Evolutionary conservation across 53 echinoderm and acorn worm species (phyloP), one percentile per base, ranked within the genome.

Genomic region (Apostichopus leukothele): DNA sequence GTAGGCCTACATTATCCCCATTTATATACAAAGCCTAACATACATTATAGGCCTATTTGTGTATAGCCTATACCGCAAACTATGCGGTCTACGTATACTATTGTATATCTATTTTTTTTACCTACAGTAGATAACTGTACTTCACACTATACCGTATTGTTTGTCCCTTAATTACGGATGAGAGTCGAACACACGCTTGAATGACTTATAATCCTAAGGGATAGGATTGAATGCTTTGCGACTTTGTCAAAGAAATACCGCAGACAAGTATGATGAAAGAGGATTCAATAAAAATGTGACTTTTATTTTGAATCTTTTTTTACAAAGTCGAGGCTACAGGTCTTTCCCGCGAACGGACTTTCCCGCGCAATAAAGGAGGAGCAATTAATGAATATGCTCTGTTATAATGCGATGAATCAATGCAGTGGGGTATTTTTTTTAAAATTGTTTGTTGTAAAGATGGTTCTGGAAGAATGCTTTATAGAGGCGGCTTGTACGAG

Each of bases 151-250:
- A 16, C 63, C 16, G 63, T 63, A 63, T 63, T 63, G 63, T 63
- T 63, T 63, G 63, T 63, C 63, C 79, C 79, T 51, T 79, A 79
- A 79, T 79, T 53, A 79, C 53, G 53, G 51, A 79, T 51, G 51
- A 79, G 54, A 52, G 51, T 79, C 51, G 16, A 13, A 10, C 13
- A 18, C 53, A 79, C 79, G 79, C 52, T 9, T 51, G 79, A 79
- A 79, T 79, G 79, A 16, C 5, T 63, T 63, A 9, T 63, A 63
- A 63, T 63, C 63, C 63, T 63, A 5, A 63, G 14, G 63, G 63
- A 63, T 63, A 16, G 63, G 63, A 63, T 63, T 63, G 63, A 13
- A 63, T 63, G 63, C 63, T 16, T 13, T 16, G 63, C 16, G 63
- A 63, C 63, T 63, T 63, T 63, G 63, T 63, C 11, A 63, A 63